A percentile compares a stretch with the other conserved stretches of the same genome.
These are phyloP conservation scores for Masticophis lateralis DNA, from an alignment of 2,797 vertebrate species.

Conservation along the genomic window DNA sequence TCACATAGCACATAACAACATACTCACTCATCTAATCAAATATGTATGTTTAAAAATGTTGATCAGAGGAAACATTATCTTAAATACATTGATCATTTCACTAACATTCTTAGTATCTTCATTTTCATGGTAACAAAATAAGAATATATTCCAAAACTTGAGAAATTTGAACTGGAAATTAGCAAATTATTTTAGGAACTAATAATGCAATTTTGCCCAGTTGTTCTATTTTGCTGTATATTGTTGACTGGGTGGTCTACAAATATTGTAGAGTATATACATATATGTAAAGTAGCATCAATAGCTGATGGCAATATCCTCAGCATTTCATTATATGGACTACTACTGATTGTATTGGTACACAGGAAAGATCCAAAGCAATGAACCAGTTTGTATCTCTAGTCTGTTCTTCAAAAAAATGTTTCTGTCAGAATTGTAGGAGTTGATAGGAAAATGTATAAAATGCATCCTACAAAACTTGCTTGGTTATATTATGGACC, in stretches of 20 bases:
- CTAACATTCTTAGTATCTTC: background rate
- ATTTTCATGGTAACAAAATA: constrained; percentile 38
- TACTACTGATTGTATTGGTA: background rate
- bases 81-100: background rate
- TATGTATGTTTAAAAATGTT: constrained; percentile 6
- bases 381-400: background rate
- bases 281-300: background rate
- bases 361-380: background rate
- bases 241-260: background rate
- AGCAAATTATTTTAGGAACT: background rate
- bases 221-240: background rate
- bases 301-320: background rate
- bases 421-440: background rate
- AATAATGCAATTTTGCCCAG: background rate
- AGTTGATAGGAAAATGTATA: background rate
- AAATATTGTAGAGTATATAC: background rate
- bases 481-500: background rate
- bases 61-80: constrained; percentile 8
- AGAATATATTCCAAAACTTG: constrained; percentile 14
- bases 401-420: background rate
- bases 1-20: background rate
- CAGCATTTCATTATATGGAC: background rate
- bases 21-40: background rate
- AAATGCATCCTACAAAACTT: background rate
- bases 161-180: constrained; percentile 23